A percentile compares a stretch with the other conserved stretches of the same genome.
Conservation (phyloP, 2,113 vertebrate genomes). For the Petaurus breviceps region DNA sequence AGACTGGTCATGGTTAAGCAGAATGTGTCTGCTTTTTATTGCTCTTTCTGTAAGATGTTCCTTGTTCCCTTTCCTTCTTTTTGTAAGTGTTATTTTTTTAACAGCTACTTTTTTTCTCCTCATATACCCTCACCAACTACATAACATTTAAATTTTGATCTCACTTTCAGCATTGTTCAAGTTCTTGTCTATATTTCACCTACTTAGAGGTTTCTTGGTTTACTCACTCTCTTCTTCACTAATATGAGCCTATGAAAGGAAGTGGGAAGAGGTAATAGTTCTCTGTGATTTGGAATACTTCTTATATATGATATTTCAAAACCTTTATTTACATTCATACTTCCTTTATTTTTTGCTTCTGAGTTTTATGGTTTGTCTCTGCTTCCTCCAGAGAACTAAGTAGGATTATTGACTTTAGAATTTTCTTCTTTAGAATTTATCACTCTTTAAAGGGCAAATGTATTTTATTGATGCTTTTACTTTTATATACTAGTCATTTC, state of each 20-base stretch:
- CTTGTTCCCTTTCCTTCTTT: neutral
- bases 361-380: constrained; percentile 12
- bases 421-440: constrained; percentile 21
- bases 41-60: neutral
- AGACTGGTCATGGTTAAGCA: neutral
- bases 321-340: neutral
- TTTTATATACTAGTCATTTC: neutral
- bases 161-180: neutral
- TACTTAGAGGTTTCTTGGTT: neutral
- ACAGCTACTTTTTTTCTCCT: neutral
- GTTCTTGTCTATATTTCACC: neutral
- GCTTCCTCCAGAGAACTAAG: neutral
- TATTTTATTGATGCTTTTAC: constrained; percentile 15
- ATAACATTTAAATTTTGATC: neutral
- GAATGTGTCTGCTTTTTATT: neutral
- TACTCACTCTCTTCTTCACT: neutral
- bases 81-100: neutral
- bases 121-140: neutral
- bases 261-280: neutral
- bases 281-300: constrained; percentile 11
- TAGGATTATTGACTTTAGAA: neutral
- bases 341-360: neutral
- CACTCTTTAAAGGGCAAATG: neutral
- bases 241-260: constrained; percentile 13
- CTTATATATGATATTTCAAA: constrained; percentile 29